phyloP scores from a whole-genome alignment of 1,140 invertebrate genomes.

The Drosophila biarmipes region DNA sequence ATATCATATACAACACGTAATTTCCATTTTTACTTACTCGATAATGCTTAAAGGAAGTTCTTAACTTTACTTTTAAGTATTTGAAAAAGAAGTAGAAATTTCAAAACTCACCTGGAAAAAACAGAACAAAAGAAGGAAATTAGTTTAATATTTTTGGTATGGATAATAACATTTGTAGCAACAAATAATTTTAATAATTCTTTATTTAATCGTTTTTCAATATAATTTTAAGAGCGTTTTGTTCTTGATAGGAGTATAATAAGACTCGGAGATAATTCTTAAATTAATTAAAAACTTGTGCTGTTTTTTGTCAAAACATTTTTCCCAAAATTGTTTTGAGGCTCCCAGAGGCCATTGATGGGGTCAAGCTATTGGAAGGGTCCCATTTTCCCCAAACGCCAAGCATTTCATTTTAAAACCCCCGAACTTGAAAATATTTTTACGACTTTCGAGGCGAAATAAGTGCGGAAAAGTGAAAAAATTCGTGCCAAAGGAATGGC shows the following conservation, averaged over 20 bases:
- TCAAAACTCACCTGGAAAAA: constrained; percentile 67
- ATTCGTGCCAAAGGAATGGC: neutral
- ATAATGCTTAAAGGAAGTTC: too few relatives aligned
- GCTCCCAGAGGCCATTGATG: constrained; percentile 69
- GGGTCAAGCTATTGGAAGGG: constrained; percentile 57
- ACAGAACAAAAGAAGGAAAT: constrained; percentile 33
- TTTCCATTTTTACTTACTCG: constrained; percentile 4
- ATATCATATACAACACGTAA: too few relatives aligned
- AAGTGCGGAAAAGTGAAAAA: constrained; percentile 30
- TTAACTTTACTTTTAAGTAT: too few relatives aligned
- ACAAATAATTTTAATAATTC: too few relatives aligned
- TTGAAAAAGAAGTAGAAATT: neutral
- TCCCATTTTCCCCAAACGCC: neutral
- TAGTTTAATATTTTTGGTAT: constrained; percentile 38
- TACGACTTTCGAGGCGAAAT: constrained; percentile 32
- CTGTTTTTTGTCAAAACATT: constrained; percentile 16
- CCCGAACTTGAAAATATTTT: constrained; percentile 62
- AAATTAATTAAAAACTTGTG: constrained; percentile 68
- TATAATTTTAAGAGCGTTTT: too few relatives aligned
- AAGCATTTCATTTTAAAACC: neutral
- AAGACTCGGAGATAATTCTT: neutral
- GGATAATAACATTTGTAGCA: neutral
- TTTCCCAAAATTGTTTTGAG: constrained; percentile 63
- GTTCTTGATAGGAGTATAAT: too few relatives aligned
- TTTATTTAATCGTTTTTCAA: neutral